Evolutionary conservation across 2,797 vertebrate genomes (phyloP).

Genomic region (Chelmon rostratus): DNA sequence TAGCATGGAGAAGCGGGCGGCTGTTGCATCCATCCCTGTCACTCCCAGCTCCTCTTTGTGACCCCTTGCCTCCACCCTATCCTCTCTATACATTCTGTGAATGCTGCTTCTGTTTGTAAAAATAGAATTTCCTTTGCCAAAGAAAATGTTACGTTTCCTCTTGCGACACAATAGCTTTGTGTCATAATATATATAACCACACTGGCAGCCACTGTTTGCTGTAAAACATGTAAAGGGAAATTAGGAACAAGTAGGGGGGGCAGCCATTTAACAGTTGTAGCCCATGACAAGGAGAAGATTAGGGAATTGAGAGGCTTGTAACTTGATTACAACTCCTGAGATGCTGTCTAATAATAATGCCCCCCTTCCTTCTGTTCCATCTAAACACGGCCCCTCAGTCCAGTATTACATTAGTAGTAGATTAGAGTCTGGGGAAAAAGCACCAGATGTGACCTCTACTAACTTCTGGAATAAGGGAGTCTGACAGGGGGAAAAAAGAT

Average conservation of each 20-base stretch:
- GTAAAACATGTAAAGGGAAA: constrained; percentile 79
- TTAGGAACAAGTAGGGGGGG: constrained; percentile 73
- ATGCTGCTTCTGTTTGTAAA: constrained; percentile 67
- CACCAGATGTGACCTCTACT: constrained; percentile 79
- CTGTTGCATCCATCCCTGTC: constrained; percentile 58
- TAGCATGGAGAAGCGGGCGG: constrained; percentile 51
- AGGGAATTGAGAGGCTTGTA: constrained; percentile 84
- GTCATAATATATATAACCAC: constrained; percentile 54
- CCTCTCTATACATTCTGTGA: constrained; percentile 41
- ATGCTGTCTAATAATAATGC: constrained; percentile 80
- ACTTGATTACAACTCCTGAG: constrained; percentile 83
- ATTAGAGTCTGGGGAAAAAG: constrained; percentile 78
- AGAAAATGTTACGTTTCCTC: constrained; percentile 77
- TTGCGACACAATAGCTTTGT: constrained; percentile 74
- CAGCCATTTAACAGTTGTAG: constrained; percentile 81
- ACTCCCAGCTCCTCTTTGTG: constrained; percentile 51
- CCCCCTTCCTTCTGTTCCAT: constrained; percentile 74
- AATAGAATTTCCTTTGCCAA: constrained; percentile 77
- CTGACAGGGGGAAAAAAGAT: constrained; percentile 47
- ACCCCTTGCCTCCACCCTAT: constrained; percentile 32
- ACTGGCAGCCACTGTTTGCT: constrained; percentile 61
- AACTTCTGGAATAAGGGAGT: constrained; percentile 74
- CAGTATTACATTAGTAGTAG: constrained; percentile 82
- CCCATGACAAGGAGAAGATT: constrained; percentile 83
- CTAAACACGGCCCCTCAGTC: constrained; percentile 72